phyloP scores from a whole-genome alignment of 2,113 vertebrate species.

The Dinomys branickii region DNA sequence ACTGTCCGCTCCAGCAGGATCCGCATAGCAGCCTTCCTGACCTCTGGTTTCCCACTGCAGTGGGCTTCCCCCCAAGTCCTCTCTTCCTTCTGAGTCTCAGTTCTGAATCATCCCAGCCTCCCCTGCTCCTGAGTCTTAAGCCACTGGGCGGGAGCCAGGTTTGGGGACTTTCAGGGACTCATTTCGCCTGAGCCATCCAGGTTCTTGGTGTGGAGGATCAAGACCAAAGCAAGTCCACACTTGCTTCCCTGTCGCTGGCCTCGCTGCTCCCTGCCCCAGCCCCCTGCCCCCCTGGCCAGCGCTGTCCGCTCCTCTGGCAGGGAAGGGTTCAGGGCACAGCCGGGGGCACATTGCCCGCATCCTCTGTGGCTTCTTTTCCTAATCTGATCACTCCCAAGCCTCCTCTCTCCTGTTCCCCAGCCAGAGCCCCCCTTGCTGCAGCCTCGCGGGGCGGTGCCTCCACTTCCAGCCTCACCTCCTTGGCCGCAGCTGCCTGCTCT shows the following conservation, averaged over 20 bases:
- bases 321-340: neutral
- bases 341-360: conserved; percentile 42
- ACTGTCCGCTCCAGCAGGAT: neutral
- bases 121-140: neutral
- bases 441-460: neutral
- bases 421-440: conserved; percentile 15
- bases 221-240: neutral
- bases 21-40: neutral
- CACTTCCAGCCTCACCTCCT: conserved; percentile 84
- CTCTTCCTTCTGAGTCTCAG: neutral
- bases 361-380: conserved; percentile 63
- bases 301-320: neutral
- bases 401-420: neutral
- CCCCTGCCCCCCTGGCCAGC: fast-evolving
- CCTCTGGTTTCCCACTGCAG: neutral
- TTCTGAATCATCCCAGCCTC: neutral
- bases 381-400: conserved; percentile 51
- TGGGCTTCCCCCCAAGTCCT: neutral
- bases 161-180: too few relatives aligned
- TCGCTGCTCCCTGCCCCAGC: neutral
- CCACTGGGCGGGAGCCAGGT: neutral
- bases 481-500: conserved; percentile 84
- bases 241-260: too few relatives aligned
- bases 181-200: neutral
- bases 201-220: neutral